Evolutionary conservation across 2,888 invertebrate genomes (phyloP), one percentile per base, ranked within the genome.

Genomic region (Panopea generosa): DNA sequence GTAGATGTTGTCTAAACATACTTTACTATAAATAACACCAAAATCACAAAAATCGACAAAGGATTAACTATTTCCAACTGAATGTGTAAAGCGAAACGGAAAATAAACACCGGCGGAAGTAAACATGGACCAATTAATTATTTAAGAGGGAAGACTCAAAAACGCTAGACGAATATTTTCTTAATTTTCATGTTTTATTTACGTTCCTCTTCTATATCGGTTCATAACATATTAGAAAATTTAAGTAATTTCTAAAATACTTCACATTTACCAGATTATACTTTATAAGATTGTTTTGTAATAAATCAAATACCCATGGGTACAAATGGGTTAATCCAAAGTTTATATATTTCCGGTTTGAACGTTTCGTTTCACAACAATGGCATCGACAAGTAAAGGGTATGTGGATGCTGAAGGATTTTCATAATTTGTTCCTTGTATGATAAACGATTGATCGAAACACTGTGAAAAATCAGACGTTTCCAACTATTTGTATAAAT

Each of bases 311-410:
- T 33, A 7, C 4, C 33, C 33, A 4, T 33, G 11, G 4, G 33
- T 33, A 33, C 4, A 7, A 33, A 33, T 33, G 33, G 11, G 11
- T 33, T 33, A 11, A 33, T 7, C 26, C 56, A 33, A 9, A 2
- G 18, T 9, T 55, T 29, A 55, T 53, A 47, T 11, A 65, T 43
- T 45, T 55, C 18, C 27, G 29, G 29, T 61, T 11, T 2, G n/a
- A 11, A 2, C 56, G 29, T 56, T n/a, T n/a, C 16, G 6, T 26
- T 56, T 33, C 33, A 4, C 18, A 20, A 63, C 56, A 16, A 83
- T 84, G 84, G 84, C 84, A 29, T 84, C 82, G 24, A 84, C 77
- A 61, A 80, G 78, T 27, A 80, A 65, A 68, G 71, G 73, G 78
- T 80, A 55, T 45, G 70, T 65, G 16, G n/a, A 29, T 11, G 6